phyloP scores from a whole-genome alignment of 2,113 vertebrate genomes.

The Varanus salvator region DNA sequence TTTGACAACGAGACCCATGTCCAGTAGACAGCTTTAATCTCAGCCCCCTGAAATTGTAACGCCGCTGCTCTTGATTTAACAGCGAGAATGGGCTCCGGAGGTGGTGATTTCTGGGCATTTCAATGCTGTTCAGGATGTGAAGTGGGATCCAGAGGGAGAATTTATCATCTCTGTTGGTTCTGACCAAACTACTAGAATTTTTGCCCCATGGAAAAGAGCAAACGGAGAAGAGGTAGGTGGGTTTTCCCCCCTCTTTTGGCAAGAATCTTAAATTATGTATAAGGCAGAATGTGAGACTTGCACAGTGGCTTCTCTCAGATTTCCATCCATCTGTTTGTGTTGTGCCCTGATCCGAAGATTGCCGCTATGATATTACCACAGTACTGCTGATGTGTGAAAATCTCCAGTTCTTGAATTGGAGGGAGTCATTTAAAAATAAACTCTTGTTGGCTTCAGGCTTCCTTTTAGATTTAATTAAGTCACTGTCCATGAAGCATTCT shows the following conservation, averaged over 20 bases:
- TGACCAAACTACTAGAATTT: slow-evolving; percentile 96
- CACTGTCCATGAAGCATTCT: background rate
- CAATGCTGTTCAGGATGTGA: slow-evolving; percentile 88
- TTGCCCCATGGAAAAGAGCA: slow-evolving; percentile 90
- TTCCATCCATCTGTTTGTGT: rapidly evolving
- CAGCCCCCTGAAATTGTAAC: background rate
- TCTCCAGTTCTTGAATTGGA: background rate
- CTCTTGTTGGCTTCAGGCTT: background rate
- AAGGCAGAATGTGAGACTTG: background rate
- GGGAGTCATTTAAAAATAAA: background rate
- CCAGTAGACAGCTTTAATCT: background rate
- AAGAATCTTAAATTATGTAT: background rate
- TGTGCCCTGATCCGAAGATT: background rate
- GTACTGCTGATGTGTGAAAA: background rate
- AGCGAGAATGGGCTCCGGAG: slow-evolving; percentile 90
- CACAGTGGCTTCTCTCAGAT: background rate
- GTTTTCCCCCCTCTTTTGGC: background rate
- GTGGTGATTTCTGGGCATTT: slow-evolving; percentile 96
- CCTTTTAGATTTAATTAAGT: background rate
- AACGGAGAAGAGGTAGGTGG: slow-evolving; percentile 78
- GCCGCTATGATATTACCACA: background rate
- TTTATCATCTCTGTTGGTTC: slow-evolving; percentile 92
- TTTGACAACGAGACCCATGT: background rate
- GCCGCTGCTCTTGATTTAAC: slow-evolving; percentile 24
- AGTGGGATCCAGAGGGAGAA: slow-evolving; percentile 95